A percentile compares a stretch with the other conserved stretches of the same genome.
phyloP scores from a whole-genome alignment of 2,113 vertebrate species.

The Microtus ochrogaster region DNA sequence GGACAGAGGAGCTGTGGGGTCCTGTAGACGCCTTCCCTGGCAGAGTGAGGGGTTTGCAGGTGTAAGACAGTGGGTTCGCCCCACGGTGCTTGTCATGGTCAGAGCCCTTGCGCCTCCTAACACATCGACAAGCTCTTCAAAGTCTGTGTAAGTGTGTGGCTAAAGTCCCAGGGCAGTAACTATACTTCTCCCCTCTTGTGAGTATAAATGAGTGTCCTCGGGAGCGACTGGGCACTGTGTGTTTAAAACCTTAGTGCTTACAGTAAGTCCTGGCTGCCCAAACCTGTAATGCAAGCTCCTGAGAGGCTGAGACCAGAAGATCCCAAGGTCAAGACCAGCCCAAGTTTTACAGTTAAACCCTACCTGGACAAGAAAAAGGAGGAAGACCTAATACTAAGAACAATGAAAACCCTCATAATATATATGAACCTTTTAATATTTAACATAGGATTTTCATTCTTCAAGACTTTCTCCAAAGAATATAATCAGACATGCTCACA shows the following conservation, averaged over 20 bases:
- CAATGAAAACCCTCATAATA: background rate
- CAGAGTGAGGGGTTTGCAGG: background rate
- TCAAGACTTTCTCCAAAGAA: conserved; percentile 56
- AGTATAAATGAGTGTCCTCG: background rate
- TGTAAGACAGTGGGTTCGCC: background rate
- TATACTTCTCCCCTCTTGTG: background rate
- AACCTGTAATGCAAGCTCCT: background rate
- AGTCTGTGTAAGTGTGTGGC: background rate
- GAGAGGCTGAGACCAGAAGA: background rate
- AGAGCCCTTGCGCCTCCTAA: background rate
- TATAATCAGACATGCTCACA: conserved; percentile 2
- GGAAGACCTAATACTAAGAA: background rate
- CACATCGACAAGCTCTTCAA: background rate
- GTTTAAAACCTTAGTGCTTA: background rate
- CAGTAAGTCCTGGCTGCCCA: background rate
- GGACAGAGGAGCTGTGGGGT: background rate
- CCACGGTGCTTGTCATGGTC: background rate
- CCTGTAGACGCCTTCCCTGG: background rate
- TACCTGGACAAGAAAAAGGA: background rate
- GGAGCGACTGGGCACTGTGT: background rate
- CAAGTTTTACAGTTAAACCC: too few relatives aligned
- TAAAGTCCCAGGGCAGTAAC: background rate
- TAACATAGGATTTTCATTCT: conserved; percentile 8
- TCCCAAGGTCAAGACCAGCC: background rate
- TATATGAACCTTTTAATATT: conserved; percentile 30